Evolutionary conservation across 2,797 vertebrate genomes (phyloP).

Genomic region (Orestias chungarensis): DNA sequence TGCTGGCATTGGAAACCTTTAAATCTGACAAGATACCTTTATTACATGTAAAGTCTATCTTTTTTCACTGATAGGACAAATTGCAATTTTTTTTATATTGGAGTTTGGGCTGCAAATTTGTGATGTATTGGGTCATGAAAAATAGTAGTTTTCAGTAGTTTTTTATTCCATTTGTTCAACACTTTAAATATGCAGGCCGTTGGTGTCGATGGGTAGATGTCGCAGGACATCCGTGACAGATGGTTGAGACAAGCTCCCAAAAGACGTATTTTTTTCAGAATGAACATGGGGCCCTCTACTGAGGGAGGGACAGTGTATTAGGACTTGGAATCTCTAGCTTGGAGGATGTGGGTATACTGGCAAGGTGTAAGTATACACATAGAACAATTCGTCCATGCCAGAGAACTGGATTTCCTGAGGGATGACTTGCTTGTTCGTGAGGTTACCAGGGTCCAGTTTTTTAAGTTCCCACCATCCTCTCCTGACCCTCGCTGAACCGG

Average conservation of each 20-base stretch:
- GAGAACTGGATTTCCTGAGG: constrained; percentile 69
- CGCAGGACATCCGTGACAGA: constrained; percentile 71
- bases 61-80: not conserved
- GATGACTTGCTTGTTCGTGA: constrained; percentile 68
- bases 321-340: constrained; percentile 62
- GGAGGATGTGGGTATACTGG: constrained; percentile 64
- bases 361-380: constrained; percentile 64
- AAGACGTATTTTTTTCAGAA: constrained; percentile 63
- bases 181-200: constrained; percentile 35
- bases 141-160: constrained; percentile 10
- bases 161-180: constrained; percentile 13
- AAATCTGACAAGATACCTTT: not conserved
- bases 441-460: constrained; percentile 57
- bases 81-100: not conserved
- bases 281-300: constrained; percentile 58
- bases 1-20: not conserved
- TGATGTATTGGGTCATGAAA: constrained; percentile 5
- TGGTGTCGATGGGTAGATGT: constrained; percentile 53
- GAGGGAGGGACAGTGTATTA: constrained; percentile 40
- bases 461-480: constrained; percentile 41
- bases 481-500: constrained; percentile 42
- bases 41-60: not conserved
- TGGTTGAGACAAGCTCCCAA: constrained; percentile 74
- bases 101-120: not conserved
- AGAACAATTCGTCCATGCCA: constrained; percentile 67